These are phyloP conservation scores for Platalea minor DNA, from an alignment of 2,797 vertebrate species.

Conservation along the genomic window DNA sequence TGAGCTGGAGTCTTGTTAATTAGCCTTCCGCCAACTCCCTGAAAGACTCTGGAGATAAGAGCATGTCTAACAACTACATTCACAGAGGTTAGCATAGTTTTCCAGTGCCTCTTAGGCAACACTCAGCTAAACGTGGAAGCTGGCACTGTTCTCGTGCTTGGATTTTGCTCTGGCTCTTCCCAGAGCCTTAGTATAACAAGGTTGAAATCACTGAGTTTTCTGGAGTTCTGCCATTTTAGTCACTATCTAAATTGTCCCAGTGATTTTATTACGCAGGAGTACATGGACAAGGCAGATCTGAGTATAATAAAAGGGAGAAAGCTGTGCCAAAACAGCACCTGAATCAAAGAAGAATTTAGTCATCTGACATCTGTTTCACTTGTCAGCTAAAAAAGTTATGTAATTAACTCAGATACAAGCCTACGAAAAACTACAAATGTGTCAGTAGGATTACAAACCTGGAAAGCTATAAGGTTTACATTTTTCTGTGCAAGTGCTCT, in stretches of 20 bases:
- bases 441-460: neutral
- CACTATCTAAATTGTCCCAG: neutral
- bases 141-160: neutral
- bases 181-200: neutral
- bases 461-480: neutral
- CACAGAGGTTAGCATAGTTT: neutral
- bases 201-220: neutral
- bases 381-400: neutral
- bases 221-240: constrained; percentile 24
- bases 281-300: neutral
- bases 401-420: neutral
- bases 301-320: neutral
- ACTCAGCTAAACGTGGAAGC: neutral
- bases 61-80: neutral
- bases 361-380: neutral
- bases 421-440: neutral
- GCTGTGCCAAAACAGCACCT: neutral
- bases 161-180: neutral
- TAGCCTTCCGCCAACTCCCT: neutral
- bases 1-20: neutral
- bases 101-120: neutral
- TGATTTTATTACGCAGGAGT: neutral
- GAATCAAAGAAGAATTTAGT: constrained; percentile 17
- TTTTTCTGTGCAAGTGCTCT: neutral
- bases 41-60: neutral